These are phyloP conservation scores for Trachemys scripta DNA, from an alignment of 2,113 vertebrate species.

Conservation along the genomic window DNA sequence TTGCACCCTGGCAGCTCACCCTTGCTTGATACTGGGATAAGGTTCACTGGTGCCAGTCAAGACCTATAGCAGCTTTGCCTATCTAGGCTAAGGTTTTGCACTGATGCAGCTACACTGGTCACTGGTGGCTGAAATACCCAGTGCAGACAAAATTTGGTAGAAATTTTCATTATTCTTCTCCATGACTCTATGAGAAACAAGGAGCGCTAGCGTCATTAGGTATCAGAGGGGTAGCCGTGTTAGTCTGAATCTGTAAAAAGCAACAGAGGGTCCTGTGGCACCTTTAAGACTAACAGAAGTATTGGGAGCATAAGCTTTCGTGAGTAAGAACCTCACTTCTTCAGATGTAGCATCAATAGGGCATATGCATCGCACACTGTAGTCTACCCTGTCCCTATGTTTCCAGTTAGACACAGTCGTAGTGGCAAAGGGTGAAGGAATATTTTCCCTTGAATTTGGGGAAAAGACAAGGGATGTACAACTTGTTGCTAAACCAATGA, in stretches of 20 bases:
- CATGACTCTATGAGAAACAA: background rate
- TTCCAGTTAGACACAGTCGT: background rate
- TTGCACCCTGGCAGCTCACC: background rate
- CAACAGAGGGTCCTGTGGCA: too few relatives aligned
- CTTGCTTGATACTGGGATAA: background rate
- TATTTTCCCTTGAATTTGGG: background rate
- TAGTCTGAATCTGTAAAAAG: too few relatives aligned
- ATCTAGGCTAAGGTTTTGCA: background rate
- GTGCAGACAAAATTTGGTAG: background rate
- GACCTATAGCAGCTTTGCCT: background rate
- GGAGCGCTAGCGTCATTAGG: background rate
- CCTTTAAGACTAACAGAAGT: too few relatives aligned
- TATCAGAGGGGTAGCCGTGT: too few relatives aligned
- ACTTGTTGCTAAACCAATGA: background rate
- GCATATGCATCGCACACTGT: background rate
- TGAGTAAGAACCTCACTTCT: too few relatives aligned
- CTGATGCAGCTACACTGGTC: fast-evolving
- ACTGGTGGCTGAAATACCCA: background rate
- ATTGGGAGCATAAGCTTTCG: too few relatives aligned
- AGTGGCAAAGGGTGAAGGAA: background rate
- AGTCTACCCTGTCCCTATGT: background rate
- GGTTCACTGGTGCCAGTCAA: fast-evolving
- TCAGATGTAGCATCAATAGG: background rate
- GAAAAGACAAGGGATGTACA: background rate
- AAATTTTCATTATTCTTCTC: fast-evolving